Evolutionary conservation across 2,888 invertebrate genomes (phyloP).

Genomic region (Heliconius aoede): DNA sequence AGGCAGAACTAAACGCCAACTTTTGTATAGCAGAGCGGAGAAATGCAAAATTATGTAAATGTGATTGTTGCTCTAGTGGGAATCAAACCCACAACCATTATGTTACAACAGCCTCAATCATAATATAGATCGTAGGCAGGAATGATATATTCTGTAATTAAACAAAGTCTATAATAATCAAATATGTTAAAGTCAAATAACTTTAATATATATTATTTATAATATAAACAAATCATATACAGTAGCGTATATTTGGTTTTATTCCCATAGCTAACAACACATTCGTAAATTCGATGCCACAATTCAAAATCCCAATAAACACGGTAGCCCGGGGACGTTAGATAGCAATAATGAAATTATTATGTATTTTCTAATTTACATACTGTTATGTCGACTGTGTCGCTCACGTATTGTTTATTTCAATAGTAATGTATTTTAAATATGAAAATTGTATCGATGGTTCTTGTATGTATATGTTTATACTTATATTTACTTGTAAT

Average conservation of each 20-base stretch:
- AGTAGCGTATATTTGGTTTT: neutral
- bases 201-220: conserved; percentile 1
- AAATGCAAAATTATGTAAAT: neutral
- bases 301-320: conserved; percentile 36
- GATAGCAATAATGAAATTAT: conserved; percentile 30
- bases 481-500: too few relatives aligned
- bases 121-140: too few relatives aligned
- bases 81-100: neutral
- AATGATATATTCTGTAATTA: neutral
- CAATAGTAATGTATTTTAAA: neutral
- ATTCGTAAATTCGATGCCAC: conserved; percentile 28
- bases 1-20: too few relatives aligned
- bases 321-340: conserved; percentile 31
- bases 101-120: too few relatives aligned
- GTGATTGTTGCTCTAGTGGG: neutral
- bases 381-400: conserved; percentile 1
- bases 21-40: neutral
- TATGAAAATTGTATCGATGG: neutral
- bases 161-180: neutral
- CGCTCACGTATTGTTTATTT: neutral
- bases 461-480: too few relatives aligned
- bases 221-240: conserved; percentile 1
- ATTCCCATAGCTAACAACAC: conserved; percentile 24
- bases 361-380: conserved; percentile 27
- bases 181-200: neutral